A percentile compares a stretch with the other conserved stretches of the same genome.
Conservation (phyloP, 2,888 invertebrate species). For the Congeria kusceri region DNA sequence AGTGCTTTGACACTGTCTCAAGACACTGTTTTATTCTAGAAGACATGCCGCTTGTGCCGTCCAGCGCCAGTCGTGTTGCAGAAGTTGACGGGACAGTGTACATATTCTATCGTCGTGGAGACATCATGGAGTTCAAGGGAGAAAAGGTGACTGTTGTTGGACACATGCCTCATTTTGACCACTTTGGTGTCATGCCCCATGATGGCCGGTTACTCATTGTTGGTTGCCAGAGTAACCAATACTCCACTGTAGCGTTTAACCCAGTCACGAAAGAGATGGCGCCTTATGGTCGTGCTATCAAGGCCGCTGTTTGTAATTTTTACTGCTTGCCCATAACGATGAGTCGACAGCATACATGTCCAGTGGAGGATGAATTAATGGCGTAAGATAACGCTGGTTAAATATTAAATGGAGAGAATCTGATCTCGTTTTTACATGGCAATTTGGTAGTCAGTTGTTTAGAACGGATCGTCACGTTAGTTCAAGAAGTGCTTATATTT, state of each 20-base stretch:
- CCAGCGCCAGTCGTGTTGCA: conserved; percentile 64
- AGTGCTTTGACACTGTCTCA: conserved; percentile 58
- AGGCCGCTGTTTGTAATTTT: conserved; percentile 70
- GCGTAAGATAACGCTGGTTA: too few species aligned
- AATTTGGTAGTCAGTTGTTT: too few species aligned
- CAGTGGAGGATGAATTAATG: too few species aligned
- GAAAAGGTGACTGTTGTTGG: conserved; percentile 51
- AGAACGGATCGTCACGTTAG: too few species aligned
- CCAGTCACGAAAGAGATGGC: conserved; percentile 54
- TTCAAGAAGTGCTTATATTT: too few species aligned
- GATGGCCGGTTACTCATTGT: conserved; percentile 65
- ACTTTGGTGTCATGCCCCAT: conserved; percentile 64
- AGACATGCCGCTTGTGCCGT: conserved; percentile 57
- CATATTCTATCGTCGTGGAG: conserved; percentile 67
- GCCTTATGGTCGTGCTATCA: conserved; percentile 58
- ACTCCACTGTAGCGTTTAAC: conserved; percentile 61
- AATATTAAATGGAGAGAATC: too few species aligned
- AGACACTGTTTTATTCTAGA: conserved; percentile 50
- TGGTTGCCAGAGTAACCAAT: conserved; percentile 66
- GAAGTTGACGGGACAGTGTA: conserved; percentile 62
- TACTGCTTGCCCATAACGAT: conserved; percentile 64
- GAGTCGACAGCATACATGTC: conserved; percentile 55
- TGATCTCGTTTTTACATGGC: too few species aligned
- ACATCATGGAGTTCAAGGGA: conserved; percentile 60
- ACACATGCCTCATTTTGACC: conserved; percentile 67